Evolutionary conservation across 2,797 vertebrate genomes (phyloP), one percentile per base, ranked within the genome.

Genomic region (Parauchenoglanis ngamensis): DNA sequence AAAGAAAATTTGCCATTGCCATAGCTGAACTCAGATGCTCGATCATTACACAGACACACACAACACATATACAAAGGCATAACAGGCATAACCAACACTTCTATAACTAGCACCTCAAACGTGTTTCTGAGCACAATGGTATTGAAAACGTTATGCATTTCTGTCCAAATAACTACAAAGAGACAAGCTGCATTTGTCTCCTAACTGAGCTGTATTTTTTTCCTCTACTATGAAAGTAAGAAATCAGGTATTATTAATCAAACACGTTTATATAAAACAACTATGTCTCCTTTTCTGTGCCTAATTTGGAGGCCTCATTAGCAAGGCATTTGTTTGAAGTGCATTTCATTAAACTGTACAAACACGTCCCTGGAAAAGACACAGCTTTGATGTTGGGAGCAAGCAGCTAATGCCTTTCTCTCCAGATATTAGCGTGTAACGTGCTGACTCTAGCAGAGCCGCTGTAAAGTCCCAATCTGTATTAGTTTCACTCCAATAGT

Each of bases 301-400:
- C 95, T 91, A 91, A 94, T 95, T 93, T 91, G 91, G 89, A 92
- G 92, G 93, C 91, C 93, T 93, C 94, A 95, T 96, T 96, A 95
- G 93, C 93, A 94, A 94, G 93, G 93, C 92, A 94, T 94, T 94
- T 94, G 93, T 95, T 96, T 94, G 93, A 94, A 76, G 92, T 93
- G 94, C 95, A 96, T 95, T 95, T 95, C 94, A 96, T 96, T 96
- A 94, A 95, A 95, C 92, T 93, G 92, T 94, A 92, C 93, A 95
- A 95, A 95, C 95, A 93, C 94, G 92, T 93, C 92, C 89, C 92
- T 46, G 78, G 91, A 90, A 94, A 89, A 93, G 89, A 67, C 90
- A 89, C 91, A 90, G 93, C 94, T 95, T 95, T 95, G 95, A 96
- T 96, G 94, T 95, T 91, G 87, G 93, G 94, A 93, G 83, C 88